Percentiles rank a stretch among this genome's conserved stretches.
These are phyloP conservation scores for Teleogryllus oceanicus DNA, from an alignment of 2,888 invertebrate species.

Conservation along the genomic window DNA sequence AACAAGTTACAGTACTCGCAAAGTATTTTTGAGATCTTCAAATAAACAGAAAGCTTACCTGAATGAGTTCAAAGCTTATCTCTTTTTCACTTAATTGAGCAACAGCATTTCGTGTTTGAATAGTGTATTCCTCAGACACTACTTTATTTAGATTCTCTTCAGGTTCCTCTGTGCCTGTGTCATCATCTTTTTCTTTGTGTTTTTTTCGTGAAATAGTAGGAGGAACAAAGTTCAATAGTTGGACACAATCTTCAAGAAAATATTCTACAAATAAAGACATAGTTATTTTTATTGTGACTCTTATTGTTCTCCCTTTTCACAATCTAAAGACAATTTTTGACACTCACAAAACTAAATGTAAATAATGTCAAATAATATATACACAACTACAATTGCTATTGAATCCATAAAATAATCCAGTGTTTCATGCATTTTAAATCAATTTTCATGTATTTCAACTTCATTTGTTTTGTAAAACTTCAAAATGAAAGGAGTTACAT, in stretches of 20 bases:
- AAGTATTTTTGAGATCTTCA: too few relatives aligned
- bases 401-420: too few relatives aligned
- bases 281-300: not conserved
- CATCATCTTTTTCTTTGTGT: slow-evolving; percentile 58
- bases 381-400: too few relatives aligned
- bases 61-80: slow-evolving; percentile 87
- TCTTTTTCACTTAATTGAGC: slow-evolving; percentile 82
- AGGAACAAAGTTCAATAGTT: slow-evolving; percentile 80
- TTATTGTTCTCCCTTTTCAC: too few relatives aligned
- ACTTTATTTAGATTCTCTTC: slow-evolving; percentile 77
- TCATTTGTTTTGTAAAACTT: too few relatives aligned
- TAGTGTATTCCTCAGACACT: slow-evolving; percentile 45
- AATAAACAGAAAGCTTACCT: slow-evolving; percentile 45
- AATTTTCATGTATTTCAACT: too few relatives aligned
- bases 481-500: not conserved
- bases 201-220: slow-evolving; percentile 70
- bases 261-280: slow-evolving; percentile 58
- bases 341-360: too few relatives aligned
- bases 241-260: slow-evolving; percentile 90
- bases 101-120: slow-evolving; percentile 65
- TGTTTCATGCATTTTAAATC: too few relatives aligned
- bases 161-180: slow-evolving; percentile 52
- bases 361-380: too few relatives aligned
- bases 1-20: not conserved
- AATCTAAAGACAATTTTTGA: too few relatives aligned